Conservation (phyloP, 2,797 vertebrate genomes). For the Neopelma chrysocephalum region DNA sequence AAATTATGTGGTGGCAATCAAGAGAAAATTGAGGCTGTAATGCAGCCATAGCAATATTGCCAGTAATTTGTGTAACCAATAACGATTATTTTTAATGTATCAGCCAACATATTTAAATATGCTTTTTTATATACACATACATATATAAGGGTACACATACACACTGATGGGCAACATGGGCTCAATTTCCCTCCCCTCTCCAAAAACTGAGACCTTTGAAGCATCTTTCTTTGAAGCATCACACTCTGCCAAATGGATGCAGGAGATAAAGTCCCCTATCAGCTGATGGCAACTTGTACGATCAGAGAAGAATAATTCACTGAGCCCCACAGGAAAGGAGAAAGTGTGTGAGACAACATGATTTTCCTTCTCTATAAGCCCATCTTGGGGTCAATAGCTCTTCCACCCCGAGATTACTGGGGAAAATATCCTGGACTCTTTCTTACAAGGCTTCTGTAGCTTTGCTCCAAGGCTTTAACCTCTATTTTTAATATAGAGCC, state of each 20-base stretch:
- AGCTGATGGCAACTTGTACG: not conserved
- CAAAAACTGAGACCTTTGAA: not conserved
- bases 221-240: not conserved
- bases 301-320: not conserved
- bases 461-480: not conserved
- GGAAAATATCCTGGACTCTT: not conserved
- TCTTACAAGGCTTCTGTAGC: not conserved
- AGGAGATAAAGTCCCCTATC: not conserved
- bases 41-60: slow-evolving; percentile 4
- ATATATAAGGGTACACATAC: not conserved
- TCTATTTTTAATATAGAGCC: not conserved
- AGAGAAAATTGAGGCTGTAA: slow-evolving; percentile 47
- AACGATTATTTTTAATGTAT: slow-evolving; percentile 21
- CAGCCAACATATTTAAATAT: not conserved
- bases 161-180: not conserved
- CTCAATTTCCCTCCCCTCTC: not conserved
- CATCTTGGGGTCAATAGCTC: not conserved
- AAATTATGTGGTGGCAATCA: slow-evolving; percentile 63
- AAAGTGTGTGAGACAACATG: not conserved
- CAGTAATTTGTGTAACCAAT: slow-evolving; percentile 22
- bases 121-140: not conserved
- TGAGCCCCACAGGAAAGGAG: not conserved
- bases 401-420: not conserved
- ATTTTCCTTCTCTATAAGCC: not conserved
- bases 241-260: not conserved